These are phyloP conservation scores for Zelostemma sp. DNA, from an alignment of 1,140 invertebrate species.

Conservation along the genomic window DNA sequence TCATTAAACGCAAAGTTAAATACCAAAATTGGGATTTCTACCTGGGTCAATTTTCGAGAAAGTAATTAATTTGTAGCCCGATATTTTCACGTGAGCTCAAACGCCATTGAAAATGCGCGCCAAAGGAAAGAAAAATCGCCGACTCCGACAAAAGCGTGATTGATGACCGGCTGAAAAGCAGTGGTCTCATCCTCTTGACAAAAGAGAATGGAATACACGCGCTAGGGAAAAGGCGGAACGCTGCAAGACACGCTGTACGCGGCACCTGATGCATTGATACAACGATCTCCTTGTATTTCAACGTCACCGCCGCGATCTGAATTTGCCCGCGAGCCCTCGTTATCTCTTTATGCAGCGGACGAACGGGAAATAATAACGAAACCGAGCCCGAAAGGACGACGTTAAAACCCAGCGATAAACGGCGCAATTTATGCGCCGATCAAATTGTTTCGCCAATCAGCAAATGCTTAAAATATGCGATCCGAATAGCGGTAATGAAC, in stretches of 20 bases:
- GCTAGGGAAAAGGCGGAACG: background rate
- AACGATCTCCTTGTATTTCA: too few relatives aligned
- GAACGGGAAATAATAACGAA: too few relatives aligned
- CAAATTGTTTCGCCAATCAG: background rate
- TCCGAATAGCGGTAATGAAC: background rate
- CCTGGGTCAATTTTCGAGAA: too few relatives aligned
- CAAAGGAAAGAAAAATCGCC: background rate
- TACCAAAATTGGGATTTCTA: too few relatives aligned
- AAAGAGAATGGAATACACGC: background rate
- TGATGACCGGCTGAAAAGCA: background rate
- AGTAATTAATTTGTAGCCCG: too few relatives aligned
- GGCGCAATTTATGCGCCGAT: background rate
- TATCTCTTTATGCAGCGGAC: too few relatives aligned
- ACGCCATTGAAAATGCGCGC: background rate
- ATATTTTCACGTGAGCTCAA: too few relatives aligned
- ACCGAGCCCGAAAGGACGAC: too few relatives aligned
- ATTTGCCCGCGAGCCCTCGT: too few relatives aligned
- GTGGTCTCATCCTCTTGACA: conserved; percentile 4
- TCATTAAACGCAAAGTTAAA: too few relatives aligned
- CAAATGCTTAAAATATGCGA: background rate
- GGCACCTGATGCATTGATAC: background rate
- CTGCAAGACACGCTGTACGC: background rate
- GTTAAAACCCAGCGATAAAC: background rate
- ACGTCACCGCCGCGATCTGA: too few relatives aligned
- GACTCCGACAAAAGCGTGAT: background rate